These are phyloP conservation scores for Argyra leucocephala DNA, from an alignment of 2,888 invertebrate genomes.

Conservation along the genomic window DNA sequence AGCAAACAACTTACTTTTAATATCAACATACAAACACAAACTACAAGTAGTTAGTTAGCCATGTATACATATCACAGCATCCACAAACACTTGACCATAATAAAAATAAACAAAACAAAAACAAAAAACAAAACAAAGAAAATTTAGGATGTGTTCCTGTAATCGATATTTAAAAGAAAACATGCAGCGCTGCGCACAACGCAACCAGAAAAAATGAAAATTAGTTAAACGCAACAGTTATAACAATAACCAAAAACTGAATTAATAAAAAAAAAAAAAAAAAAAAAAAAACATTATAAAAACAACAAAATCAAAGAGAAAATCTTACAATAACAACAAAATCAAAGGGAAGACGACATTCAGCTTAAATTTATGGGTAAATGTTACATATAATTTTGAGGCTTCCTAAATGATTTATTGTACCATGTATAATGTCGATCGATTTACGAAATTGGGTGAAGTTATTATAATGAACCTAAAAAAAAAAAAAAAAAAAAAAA, in stretches of 20 bases:
- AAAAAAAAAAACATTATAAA: not conserved
- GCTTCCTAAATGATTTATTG: constrained; percentile 6
- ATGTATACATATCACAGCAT: not conserved
- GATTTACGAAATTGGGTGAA: constrained; percentile 6
- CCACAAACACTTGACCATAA: not conserved
- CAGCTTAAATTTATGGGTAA: not conserved
- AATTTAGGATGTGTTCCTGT: not conserved
- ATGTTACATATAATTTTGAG: constrained; percentile 3
- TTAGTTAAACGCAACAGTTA: not conserved
- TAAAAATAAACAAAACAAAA: not conserved
- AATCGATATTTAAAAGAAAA: constrained; percentile 6
- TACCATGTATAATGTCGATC: constrained; percentile 4
- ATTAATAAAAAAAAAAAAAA: not conserved
- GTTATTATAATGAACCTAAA: not conserved
- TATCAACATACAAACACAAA: no score
- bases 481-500: not conserved
- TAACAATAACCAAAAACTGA: no score
- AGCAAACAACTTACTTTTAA: not conserved
- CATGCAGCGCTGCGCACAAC: not conserved
- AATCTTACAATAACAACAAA: not conserved
- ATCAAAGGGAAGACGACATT: constrained; percentile 4
- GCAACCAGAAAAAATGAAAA: not conserved
- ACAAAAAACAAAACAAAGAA: not conserved
- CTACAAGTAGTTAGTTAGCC: no score
- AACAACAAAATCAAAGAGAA: not conserved